A percentile compares a stretch with the other conserved stretches of the same genome.
Evolutionary conservation across 2,888 invertebrate genomes (phyloP).

Genomic region (Cheilosia soror): DNA sequence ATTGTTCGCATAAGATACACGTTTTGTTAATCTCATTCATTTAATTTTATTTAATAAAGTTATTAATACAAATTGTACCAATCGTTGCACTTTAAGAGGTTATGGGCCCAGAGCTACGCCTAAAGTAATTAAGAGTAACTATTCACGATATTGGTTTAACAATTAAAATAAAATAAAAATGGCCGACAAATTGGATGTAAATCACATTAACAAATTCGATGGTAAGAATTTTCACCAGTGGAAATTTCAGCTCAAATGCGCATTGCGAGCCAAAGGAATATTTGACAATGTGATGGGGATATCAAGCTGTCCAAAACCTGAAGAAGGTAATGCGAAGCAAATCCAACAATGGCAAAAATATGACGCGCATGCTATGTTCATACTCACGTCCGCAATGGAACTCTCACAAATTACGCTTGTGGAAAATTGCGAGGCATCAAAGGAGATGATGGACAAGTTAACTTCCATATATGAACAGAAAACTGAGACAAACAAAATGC

Average conservation of each 20-base stretch:
- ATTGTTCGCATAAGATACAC: no score
- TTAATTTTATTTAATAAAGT: no score
- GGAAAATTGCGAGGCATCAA: conserved; percentile 5
- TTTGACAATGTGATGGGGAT: background rate
- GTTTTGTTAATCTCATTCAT: no score
- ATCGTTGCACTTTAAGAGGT: no score
- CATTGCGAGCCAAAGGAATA: background rate
- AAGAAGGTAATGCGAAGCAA: background rate
- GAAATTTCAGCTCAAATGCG: conserved; percentile 3
- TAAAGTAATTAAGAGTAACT: no score
- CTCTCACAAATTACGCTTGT: conserved; percentile 6
- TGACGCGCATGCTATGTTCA: conserved; percentile 3
- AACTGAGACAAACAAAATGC: background rate
- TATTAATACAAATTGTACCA: no score
- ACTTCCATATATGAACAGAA: conserved; percentile 10
- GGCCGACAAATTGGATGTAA: conserved; percentile 1
- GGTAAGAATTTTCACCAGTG: conserved; percentile 18
- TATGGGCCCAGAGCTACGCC: no score
- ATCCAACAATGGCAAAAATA: background rate
- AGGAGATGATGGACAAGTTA: conserved; percentile 1
- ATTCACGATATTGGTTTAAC: no score
- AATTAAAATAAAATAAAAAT: background rate
- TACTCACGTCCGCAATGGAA: conserved; percentile 12
- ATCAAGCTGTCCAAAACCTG: background rate
- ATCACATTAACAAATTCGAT: conserved; percentile 3